Conservation (phyloP, 2,113 vertebrate genomes). For the Oncorhynchus tshawytscha region DNA sequence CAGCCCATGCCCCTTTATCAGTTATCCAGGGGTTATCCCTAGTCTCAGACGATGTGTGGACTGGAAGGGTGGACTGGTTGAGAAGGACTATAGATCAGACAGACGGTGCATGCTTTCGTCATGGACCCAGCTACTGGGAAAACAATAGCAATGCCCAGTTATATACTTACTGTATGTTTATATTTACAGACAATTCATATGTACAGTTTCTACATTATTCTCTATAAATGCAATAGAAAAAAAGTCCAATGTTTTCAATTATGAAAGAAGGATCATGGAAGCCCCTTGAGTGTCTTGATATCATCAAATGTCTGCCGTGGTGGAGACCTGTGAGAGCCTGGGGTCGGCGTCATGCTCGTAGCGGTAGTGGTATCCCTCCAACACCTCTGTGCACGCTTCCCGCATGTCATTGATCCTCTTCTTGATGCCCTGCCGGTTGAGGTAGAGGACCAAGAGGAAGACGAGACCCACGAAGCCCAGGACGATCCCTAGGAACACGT, state of each 20-base stretch:
- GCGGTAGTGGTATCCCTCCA: constrained; percentile 79
- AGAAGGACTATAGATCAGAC: constrained; percentile 12
- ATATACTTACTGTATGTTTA: constrained; percentile 24
- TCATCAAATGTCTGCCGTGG: constrained; percentile 63
- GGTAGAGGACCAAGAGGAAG: constrained; percentile 81
- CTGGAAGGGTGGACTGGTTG: not conserved
- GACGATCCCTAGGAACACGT: constrained; percentile 75
- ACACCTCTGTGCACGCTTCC: constrained; percentile 75
- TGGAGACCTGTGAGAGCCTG: constrained; percentile 67
- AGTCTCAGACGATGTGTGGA: not conserved
- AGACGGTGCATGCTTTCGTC: constrained; percentile 57
- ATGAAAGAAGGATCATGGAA: constrained; percentile 4
- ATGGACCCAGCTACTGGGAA: constrained; percentile 17
- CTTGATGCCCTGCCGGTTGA: constrained; percentile 81
- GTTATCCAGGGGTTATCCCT: not conserved
- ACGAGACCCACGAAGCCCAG: constrained; percentile 76
- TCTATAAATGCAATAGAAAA: constrained; percentile 43
- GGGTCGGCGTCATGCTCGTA: constrained; percentile 76
- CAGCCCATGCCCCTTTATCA: not conserved
- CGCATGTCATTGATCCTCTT: constrained; percentile 72
- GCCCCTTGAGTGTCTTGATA: not conserved
- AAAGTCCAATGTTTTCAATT: constrained; percentile 1
- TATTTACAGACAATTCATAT: constrained; percentile 59
- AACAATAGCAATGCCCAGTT: constrained; percentile 16
- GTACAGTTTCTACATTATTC: constrained; percentile 57